phyloP scores from a whole-genome alignment of 2,113 vertebrate genomes.

The Gymnarchus niloticus region DNA sequence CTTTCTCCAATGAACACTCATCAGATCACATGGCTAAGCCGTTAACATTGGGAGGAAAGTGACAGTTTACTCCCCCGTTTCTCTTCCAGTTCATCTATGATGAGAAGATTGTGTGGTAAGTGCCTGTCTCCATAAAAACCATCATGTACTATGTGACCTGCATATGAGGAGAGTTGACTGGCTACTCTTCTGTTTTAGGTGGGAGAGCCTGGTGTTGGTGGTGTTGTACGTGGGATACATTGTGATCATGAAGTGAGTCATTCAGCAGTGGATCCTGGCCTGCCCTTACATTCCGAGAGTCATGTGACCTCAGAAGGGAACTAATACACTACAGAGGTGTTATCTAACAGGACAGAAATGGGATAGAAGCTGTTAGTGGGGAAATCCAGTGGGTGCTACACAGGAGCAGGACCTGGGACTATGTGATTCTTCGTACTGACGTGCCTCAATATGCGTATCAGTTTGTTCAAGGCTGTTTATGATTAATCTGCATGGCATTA shows the following conservation, averaged over 20 bases:
- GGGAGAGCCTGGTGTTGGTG: slow-evolving; percentile 81
- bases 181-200: slow-evolving; percentile 61
- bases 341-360: background rate
- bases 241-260: slow-evolving; percentile 83
- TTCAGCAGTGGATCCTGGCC: background rate
- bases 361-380: background rate
- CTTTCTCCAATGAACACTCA: background rate
- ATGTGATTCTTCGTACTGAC: background rate
- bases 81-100: slow-evolving; percentile 79
- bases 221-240: slow-evolving; percentile 80
- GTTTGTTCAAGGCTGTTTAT: background rate
- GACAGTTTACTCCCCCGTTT: background rate
- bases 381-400: background rate
- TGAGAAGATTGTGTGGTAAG: slow-evolving; percentile 82
- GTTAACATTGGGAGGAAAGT: background rate
- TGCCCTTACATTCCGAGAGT: background rate
- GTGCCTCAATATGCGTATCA: slow-evolving; percentile 5
- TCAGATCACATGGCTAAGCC: background rate
- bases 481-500: background rate
- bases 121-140: slow-evolving; percentile 19
- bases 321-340: background rate
- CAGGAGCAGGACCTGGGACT: background rate
- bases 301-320: background rate
- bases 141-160: background rate
- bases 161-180: background rate